These are phyloP conservation scores for Sebastes paucispinis DNA, from an alignment of 2,797 vertebrate genomes.

Conservation along the genomic window DNA sequence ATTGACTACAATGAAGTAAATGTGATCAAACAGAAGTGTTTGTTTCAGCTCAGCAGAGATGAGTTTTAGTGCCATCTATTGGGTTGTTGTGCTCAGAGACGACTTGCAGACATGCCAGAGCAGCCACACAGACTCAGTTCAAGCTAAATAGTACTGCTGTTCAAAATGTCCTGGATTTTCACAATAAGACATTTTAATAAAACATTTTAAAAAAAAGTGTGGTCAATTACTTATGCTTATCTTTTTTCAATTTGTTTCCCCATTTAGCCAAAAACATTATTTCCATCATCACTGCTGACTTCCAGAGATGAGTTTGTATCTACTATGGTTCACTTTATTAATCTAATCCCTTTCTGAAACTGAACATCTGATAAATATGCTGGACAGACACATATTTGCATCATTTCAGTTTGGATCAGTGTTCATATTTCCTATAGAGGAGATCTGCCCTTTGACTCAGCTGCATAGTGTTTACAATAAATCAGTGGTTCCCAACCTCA, in stretches of 20 bases:
- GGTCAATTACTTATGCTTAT: not conserved
- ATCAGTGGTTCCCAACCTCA: not conserved
- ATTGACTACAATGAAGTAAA: not conserved
- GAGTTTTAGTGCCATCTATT: constrained; percentile 25
- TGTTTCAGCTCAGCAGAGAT: not conserved
- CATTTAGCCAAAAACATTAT: not conserved
- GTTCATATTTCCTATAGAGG: not conserved
- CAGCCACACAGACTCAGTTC: not conserved
- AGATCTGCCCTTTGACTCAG: not conserved
- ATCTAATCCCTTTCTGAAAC: not conserved
- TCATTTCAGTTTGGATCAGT: not conserved
- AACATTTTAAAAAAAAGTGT: not conserved
- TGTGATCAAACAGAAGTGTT: constrained; percentile 2
- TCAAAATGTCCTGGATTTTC: constrained; percentile 2
- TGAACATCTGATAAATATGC: not conserved
- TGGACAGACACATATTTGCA: not conserved
- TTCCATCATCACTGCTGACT: not conserved
- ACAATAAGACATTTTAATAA: not conserved
- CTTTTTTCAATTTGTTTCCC: not conserved
- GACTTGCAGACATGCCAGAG: not conserved
- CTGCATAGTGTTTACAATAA: not conserved
- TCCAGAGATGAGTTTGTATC: not conserved
- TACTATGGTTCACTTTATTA: not conserved
- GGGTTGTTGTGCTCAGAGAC: constrained; percentile 6
- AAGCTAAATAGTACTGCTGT: not conserved